These are phyloP conservation scores for Sinotaia quadrata DNA, from an alignment of 2,888 invertebrate genomes.

Conservation along the genomic window DNA sequence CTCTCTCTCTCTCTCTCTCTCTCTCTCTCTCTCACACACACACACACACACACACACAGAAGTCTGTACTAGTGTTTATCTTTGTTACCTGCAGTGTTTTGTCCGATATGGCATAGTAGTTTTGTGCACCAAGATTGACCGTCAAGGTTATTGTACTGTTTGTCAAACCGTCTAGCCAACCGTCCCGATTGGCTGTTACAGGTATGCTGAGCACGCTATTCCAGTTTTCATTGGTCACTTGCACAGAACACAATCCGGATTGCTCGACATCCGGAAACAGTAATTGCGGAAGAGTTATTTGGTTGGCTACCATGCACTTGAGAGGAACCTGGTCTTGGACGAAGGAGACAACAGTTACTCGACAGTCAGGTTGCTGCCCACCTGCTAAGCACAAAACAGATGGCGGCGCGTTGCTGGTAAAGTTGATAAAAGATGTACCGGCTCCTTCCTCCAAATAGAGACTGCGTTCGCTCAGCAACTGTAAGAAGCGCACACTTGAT, in stretches of 20 bases:
- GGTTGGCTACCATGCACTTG: constrained; percentile 20
- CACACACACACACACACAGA: not conserved
- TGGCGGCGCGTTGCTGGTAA: constrained; percentile 44
- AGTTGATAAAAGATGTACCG: constrained; percentile 20
- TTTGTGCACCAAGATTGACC: constrained; percentile 22
- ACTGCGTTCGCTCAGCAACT: constrained; percentile 28
- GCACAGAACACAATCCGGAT: constrained; percentile 32
- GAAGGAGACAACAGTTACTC: constrained; percentile 34
- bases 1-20: too few species aligned
- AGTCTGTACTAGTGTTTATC: constrained; percentile 11
- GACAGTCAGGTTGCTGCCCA: constrained; percentile 32
- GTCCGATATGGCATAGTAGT: constrained; percentile 21
- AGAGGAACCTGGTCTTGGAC: constrained; percentile 27
- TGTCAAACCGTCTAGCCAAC: constrained; percentile 32
- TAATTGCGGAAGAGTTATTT: constrained; percentile 34
- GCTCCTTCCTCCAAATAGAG: constrained; percentile 37
- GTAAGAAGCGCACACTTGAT: too few species aligned
- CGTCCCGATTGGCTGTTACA: constrained; percentile 43
- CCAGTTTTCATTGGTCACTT: constrained; percentile 39
- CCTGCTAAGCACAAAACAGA: constrained; percentile 37
- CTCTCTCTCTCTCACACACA: not conserved
- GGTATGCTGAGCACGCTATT: constrained; percentile 25
- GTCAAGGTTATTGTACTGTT: constrained; percentile 30
- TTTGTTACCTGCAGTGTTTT: constrained; percentile 30
- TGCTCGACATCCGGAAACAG: constrained; percentile 40